Evolutionary conservation across 2,113 vertebrate genomes (phyloP).

Genomic region (Bos taurus): DNA sequence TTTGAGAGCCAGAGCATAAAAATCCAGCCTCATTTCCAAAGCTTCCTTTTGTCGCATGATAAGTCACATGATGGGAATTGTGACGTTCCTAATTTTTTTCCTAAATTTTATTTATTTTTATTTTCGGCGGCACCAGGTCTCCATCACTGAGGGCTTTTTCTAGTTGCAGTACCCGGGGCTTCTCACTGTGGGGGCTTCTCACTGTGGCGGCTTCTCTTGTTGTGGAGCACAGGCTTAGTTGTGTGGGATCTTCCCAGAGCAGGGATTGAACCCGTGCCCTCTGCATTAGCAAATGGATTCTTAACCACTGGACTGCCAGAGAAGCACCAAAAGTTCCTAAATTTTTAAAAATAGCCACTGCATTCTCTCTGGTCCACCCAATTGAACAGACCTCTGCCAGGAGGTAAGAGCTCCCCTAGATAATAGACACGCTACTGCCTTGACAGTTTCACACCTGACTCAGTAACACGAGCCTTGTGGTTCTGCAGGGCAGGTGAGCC

Average conservation of each 20-base stretch:
- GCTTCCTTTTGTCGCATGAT: neutral
- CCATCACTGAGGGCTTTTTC: neutral
- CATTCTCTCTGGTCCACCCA: neutral
- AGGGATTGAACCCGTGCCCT: fast-evolving
- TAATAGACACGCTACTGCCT: neutral
- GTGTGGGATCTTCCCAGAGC: neutral
- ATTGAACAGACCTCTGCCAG: neutral
- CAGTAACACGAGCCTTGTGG: neutral
- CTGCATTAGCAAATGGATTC: neutral
- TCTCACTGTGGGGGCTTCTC: neutral
- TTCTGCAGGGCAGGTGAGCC: neutral
- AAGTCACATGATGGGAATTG: neutral
- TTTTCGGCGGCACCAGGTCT: fast-evolving
- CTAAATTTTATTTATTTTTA: neutral
- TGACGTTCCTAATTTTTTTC: neutral
- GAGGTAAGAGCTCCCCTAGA: too few relatives aligned
- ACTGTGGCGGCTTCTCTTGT: neutral
- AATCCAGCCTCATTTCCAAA: neutral
- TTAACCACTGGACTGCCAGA: neutral
- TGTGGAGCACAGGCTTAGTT: neutral
- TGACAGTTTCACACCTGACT: neutral
- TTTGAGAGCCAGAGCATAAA: neutral
- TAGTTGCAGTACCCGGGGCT: neutral
- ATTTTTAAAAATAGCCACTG: neutral
- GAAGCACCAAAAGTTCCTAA: neutral